Base-by-base conservation (phyloP, 1,140 invertebrate species). In the Goniozus legneri region DNA sequence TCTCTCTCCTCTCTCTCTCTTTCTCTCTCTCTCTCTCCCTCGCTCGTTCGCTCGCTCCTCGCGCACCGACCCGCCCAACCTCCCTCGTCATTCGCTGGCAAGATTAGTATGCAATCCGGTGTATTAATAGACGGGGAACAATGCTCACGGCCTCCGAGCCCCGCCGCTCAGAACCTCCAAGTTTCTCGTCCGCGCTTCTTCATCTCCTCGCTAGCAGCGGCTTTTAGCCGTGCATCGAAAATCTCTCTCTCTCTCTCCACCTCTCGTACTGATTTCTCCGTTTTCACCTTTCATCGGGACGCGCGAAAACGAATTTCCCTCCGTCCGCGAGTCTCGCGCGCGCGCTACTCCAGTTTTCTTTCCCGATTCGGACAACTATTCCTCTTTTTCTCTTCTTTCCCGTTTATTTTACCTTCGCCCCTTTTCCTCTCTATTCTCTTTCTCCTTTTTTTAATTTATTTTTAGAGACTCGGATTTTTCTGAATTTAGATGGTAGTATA, bases 101-200 rank as follows among this genome's bases (percentile, higher is more conserved):
- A 27, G 60, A 71, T 69, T 69, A 69, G 67, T 71, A 65, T 71
- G 67, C 67, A 71, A 69, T 58, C 62, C 62, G 60, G 57, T 60
- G 59, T 68, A 69, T 71, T 69, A 69, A 71, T 69, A 71, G 69
- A 67, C 48, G 61, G 58, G 65, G 64, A 69, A 69, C 65, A 69
- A 69, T 69, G 65, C 66, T 71, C 61, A 67, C 61, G 60, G 62
- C 56, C 59, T 64, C 62, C 56, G 53, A 56, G 56, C 51, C 53
- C 35, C 44, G 32, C n/a, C 47, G 46, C 50, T 50, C 47, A 57
- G 45, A 34, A 44, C 56, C 48, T 38, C 47, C 60, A 50, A 45
- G 22, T 37, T 44, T 58, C 52, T 34, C 35, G 20, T 32, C 24
- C 22, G 35, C 31, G 22, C 45, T 32, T 18, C 21, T 34, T 43